These are phyloP conservation scores for Sandelia bainsii DNA, from an alignment of 2,797 vertebrate genomes.

Conservation along the genomic window DNA sequence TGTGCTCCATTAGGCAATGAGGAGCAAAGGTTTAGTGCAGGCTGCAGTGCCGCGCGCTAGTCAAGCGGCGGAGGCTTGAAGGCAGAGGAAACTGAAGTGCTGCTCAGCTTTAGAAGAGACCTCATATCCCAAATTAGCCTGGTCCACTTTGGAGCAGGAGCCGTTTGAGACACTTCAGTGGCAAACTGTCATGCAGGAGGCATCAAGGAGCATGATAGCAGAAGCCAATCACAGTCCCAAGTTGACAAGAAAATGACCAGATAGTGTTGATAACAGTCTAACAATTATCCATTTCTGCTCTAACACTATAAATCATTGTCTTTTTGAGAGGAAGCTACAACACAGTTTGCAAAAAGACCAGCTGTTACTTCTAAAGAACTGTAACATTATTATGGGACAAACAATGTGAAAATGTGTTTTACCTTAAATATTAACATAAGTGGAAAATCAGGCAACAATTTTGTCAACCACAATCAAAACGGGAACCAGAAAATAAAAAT, in stretches of 20 bases:
- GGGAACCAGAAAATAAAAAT: conserved; percentile 30
- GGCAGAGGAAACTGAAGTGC: conserved; percentile 61
- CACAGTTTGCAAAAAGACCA: conserved; percentile 39
- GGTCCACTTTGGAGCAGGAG: conserved; percentile 32
- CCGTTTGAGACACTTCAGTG: conserved; percentile 46
- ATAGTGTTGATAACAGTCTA: conserved; percentile 28
- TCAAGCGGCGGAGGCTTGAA: conserved; percentile 63
- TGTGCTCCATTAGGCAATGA: conserved; percentile 79
- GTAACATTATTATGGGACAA: conserved; percentile 40
- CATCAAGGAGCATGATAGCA: conserved; percentile 28
- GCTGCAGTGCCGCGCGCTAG: conserved; percentile 61
- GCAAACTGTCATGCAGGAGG: conserved; percentile 38
- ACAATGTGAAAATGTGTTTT: conserved; percentile 25
- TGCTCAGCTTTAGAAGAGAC: conserved; percentile 60
- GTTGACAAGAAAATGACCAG: conserved; percentile 41
- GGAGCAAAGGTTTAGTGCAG: conserved; percentile 71
- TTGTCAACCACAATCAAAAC: conserved; percentile 11
- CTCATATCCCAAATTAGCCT: conserved; percentile 65
- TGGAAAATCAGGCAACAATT: conserved; percentile 11
- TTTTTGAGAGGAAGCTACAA: conserved; percentile 15
- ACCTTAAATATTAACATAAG: conserved; percentile 27
- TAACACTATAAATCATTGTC: conserved; percentile 1
- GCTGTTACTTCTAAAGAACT: conserved; percentile 44
- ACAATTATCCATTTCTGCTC: conserved; percentile 34
- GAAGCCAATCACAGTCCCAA: conserved; percentile 34